Base-by-base conservation (phyloP, 1,140 invertebrate genomes). In the Paramacrobiotus metropolitanus region DNA sequence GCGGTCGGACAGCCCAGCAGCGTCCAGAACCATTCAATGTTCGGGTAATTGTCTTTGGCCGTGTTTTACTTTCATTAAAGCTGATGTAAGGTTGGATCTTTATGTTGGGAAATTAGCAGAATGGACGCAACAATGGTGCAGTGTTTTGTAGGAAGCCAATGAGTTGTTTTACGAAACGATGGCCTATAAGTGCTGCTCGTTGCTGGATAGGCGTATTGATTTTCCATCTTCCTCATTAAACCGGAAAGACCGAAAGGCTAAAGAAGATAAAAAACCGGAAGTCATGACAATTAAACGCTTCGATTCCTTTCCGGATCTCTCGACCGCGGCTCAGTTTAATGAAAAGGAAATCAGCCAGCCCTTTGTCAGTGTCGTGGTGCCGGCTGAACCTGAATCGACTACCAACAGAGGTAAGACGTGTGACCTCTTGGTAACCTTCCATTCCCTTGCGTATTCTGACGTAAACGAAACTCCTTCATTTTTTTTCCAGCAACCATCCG, bases 161-260 rank as follows among this genome's bases (percentile, higher is more conserved):
- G 48, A 55, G 48, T 24, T 20, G 15, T 55, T 55, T 24, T 55
- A 55, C 48, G 48, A 55, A 24, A 55, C 24, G 48, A 55, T 55
- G 48, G 48, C 15, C 48, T 28, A 20, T 9, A 55, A 55, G 15
- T 55, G 48, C 24, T 55, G 48, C 24, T 15, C 15, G 15, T 24
- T 20, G 15, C 48, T 55, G 15, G 48, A 55, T 20, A 20, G 4
- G 9, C 48, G 48, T 20, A 55, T 55, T 28, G 48, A 55, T 24
- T 55, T 55, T 28, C 24, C 48, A 9, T 55, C 48, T 24, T 4
- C 4, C 24, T 20, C 15, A 20, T 9, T n/a, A 9, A 40, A 40
- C n/a, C 48, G 48, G 15, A 55, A 55, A 28, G 48, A 55, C 28
- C 15, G 9, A 24, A 55, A 15, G 15, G 15, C 15, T 15, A 55